Evolutionary conservation across 2,797 vertebrate species (phyloP).

Genomic region (Myotis findleyi): DNA sequence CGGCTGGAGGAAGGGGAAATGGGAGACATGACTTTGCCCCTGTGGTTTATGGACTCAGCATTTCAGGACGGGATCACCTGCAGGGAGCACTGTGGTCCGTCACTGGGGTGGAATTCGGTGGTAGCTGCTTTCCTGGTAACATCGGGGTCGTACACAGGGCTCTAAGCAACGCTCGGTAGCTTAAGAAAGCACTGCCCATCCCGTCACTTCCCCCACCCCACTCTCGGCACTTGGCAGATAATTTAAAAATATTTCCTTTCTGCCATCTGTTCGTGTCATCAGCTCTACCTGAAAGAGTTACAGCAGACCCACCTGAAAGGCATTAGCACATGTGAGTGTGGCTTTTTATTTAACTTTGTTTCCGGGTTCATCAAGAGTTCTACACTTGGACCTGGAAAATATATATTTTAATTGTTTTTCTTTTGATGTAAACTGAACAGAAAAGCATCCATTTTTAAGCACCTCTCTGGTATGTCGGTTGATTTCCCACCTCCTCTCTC

Average conservation of each 20-base stretch:
- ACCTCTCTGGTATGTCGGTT: neutral
- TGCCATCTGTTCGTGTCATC: slow-evolving; percentile 23
- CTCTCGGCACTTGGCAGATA: neutral
- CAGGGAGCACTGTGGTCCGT: neutral
- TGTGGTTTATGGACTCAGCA: neutral
- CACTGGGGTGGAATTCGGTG: neutral
- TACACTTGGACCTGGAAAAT: neutral
- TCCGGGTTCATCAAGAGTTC: neutral
- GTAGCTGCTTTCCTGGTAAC: neutral
- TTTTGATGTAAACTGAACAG: slow-evolving; percentile 1
- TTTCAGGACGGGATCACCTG: neutral
- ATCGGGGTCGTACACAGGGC: neutral
- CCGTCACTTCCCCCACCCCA: too few species aligned
- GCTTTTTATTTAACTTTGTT: neutral
- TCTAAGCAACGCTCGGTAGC: neutral
- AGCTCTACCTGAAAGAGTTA: neutral
- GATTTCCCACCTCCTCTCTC: neutral
- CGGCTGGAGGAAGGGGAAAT: neutral
- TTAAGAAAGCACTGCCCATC: neutral
- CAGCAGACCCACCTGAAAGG: slow-evolving; percentile 12
- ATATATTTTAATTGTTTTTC: neutral
- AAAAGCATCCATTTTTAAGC: neutral
- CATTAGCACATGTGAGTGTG: neutral
- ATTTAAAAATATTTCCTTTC: slow-evolving; percentile 27
- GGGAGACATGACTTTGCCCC: neutral